Base-by-base conservation (phyloP, 2,888 invertebrate genomes). In the Rotaria macrura region DNA sequence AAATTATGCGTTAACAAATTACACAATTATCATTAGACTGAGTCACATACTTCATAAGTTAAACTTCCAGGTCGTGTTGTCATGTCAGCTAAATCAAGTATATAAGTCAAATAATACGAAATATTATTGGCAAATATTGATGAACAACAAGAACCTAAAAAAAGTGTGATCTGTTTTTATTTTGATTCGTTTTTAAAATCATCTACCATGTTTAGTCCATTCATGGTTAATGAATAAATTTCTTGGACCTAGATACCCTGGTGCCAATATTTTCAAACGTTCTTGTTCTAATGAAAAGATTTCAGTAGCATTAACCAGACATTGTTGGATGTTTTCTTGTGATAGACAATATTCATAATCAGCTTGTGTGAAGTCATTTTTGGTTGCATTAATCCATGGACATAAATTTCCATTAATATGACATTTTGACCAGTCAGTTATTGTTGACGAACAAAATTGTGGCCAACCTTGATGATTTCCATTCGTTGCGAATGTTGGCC, bases 261-360 rank as follows among this genome's bases (percentile, higher is more conserved):
- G 34, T 65, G 65, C 65, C 38, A 65, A 65, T 29, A 29, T 14
- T 34, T 65, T 65, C 7, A 65, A 65, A 65, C 65, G 65, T 34
- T 65, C 65, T 65, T 34, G 65, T 65, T 65, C 65, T 29, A 34
- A 34, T 65, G 20, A 14, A 65, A 65, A 34, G 20, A 65, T 34
- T 6, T 65, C 34, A 5, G 34, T 34, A 17, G 29, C 20, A 65
- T 65, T 34, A 34, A 65, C 20, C 14, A 65, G 65, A 34, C 65
- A 65, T 65, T 65, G 17, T 65, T 65, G 34, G 5, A 14, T 34
- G 20, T 65, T 65, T 65, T 65, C 65, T 17, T 34, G 4, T 6
- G 65, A 65, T 29, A 65, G 38, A 65, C 65, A 65, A 65, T 65
- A 34, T 65, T 65, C 65, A 65, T 65, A 65, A 65, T 65, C 65